Percentiles rank a stretch among this genome's conserved stretches.
These are phyloP conservation scores for Elegia similella DNA, from an alignment of 2,888 invertebrate species.

Conservation along the genomic window DNA sequence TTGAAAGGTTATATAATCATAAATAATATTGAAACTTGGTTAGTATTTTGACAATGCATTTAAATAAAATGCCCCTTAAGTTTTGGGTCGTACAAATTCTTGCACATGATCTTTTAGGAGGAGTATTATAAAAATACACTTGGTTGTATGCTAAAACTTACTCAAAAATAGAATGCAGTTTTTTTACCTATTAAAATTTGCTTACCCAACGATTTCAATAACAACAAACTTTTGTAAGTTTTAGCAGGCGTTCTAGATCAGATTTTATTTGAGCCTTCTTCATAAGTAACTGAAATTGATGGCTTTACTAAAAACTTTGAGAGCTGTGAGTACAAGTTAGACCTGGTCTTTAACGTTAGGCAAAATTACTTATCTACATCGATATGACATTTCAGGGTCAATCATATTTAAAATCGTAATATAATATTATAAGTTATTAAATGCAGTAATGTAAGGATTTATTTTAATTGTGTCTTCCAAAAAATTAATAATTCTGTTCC, in stretches of 20 bases:
- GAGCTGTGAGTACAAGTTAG: neutral
- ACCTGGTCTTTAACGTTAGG: neutral
- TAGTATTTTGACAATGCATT: neutral
- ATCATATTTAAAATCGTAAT: neutral
- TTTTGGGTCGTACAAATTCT: neutral
- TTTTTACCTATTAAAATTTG: too few relatives aligned
- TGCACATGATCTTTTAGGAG: too few relatives aligned
- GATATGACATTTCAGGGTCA: neutral
- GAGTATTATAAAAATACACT: too few relatives aligned
- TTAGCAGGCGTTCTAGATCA: too few relatives aligned
- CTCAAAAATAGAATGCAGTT: too few relatives aligned
- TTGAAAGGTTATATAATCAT: neutral
- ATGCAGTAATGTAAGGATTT: neutral
- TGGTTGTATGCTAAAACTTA: too few relatives aligned
- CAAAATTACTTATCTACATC: constrained; percentile 4
- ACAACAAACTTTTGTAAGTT: too few relatives aligned
- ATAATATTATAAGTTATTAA: neutral
- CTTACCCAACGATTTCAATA: too few relatives aligned
- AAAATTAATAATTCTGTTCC: neutral
- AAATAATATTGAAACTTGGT: neutral
- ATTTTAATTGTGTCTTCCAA: constrained; percentile 3
- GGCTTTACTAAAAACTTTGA: neutral
- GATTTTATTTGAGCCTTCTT: too few relatives aligned
- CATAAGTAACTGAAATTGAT: neutral
- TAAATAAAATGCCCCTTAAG: neutral